A percentile compares a stretch with the other conserved stretches of the same genome.
Conservation (phyloP, 2,888 invertebrate genomes). For the Cerceris ruficornis region DNA sequence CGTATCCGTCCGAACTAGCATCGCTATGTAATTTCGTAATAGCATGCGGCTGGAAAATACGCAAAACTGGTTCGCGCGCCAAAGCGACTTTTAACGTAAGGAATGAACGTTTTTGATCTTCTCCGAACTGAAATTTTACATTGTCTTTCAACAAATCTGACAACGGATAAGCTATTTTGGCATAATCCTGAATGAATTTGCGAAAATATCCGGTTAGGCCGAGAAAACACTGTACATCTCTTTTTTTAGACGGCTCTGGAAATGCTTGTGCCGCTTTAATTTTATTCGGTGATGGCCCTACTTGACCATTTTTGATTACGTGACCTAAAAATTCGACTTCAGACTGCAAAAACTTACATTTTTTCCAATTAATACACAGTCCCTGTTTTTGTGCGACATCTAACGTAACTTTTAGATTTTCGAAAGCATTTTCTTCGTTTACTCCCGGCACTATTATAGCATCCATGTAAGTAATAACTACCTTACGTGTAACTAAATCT, state of each 20-base stretch:
- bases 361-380: slow-evolving; percentile 7
- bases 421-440: not conserved
- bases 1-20: slow-evolving; percentile 31
- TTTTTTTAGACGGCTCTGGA: not conserved
- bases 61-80: slow-evolving; percentile 18
- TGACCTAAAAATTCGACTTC: slow-evolving; percentile 13
- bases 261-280: not conserved
- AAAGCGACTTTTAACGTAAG: not conserved
- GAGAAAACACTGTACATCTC: slow-evolving; percentile 18
- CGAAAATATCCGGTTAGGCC: not conserved
- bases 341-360: slow-evolving; percentile 11
- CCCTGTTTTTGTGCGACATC: not conserved
- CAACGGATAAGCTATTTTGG: slow-evolving; percentile 4
- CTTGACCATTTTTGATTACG: not conserved
- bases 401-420: slow-evolving; percentile 3
- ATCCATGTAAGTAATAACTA: slow-evolving; percentile 12
- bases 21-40: slow-evolving; percentile 45
- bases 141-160: slow-evolving; percentile 3
- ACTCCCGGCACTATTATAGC: slow-evolving; percentile 16
- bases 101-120: not conserved
- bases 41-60: slow-evolving; percentile 16
- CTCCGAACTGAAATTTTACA: not conserved
- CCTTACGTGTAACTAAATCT: slow-evolving; percentile 1
- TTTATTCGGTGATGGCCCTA: not conserved
- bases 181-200: not conserved